Percentiles rank a stretch among this genome's conserved stretches.
phyloP scores from a whole-genome alignment of 1,140 invertebrate genomes.

The Pantala flavescens region DNA sequence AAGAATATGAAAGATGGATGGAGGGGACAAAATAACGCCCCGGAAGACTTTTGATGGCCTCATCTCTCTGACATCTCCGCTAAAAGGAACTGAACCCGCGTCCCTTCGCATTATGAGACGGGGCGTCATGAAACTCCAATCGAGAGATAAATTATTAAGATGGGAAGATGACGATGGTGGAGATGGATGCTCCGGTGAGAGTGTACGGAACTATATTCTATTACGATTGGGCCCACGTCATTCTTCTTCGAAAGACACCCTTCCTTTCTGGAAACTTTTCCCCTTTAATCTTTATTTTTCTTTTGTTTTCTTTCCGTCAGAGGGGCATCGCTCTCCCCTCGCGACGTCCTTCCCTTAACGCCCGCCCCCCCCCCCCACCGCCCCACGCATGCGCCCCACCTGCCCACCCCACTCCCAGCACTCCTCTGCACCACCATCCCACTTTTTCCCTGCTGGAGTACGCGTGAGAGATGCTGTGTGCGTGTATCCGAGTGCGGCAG shows the following conservation, averaged over 20 bases:
- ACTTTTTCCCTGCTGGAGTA: background rate
- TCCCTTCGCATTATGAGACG: background rate
- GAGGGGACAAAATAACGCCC: too few relatives aligned
- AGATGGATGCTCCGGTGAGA: background rate
- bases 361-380: background rate
- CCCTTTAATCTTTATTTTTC: conserved; percentile 10
- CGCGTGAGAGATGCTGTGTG: background rate
- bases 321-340: background rate
- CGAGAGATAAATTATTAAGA: conserved; percentile 4
- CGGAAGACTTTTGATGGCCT: too few relatives aligned
- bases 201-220: background rate
- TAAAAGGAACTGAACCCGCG: too few relatives aligned
- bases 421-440: background rate
- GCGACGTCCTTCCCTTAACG: background rate
- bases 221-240: background rate
- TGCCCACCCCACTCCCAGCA: background rate
- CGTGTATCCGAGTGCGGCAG: background rate
- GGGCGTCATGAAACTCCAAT: background rate
- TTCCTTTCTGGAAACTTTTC: background rate
- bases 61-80: too few relatives aligned
- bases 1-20: too few relatives aligned
- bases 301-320: background rate
- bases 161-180: background rate
- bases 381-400: conserved; percentile 3
- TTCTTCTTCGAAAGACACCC: background rate